Base-by-base conservation (phyloP, 2,888 invertebrate genomes). In the Euclidia mi region DNA sequence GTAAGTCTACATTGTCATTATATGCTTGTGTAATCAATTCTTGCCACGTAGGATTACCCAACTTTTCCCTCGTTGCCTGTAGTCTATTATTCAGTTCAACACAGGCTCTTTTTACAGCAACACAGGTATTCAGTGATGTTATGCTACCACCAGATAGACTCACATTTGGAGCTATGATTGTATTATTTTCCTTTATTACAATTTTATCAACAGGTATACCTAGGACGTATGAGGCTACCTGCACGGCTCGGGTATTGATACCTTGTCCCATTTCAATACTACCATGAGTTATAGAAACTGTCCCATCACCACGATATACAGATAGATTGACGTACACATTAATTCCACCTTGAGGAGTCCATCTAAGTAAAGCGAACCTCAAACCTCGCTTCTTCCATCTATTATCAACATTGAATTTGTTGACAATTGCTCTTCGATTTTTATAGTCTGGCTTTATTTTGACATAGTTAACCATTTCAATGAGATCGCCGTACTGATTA, bases 191-290 rank as follows among this genome's bases (percentile, higher is more conserved):
- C 51, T 72, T 72, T 2, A 76, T 34, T 20, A 51, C 48, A 0
- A 71, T 67, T 61, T 71, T 71, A 0, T 71, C 51, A 1, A 71
- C 35, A 31, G 72, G 48, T 20, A 71, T 64, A 0, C 61, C 56
- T 3, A 71, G 56, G 10, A 68, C 11, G 20, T 60, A 56, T 15
- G 68, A 69, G 15, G 62, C 62, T 37, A 97, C 95, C 92, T 97
- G 97, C 1, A 96, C 95, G 0, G 95, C 96, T 94, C 97, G 97
- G 0, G 97, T 97, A 64, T 97, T 96, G 44, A 97, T 94, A 3
- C 97, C 97, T 92, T 97, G 97, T 0, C 97, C 97, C 82, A 96
- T 95, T 90, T 96, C 96, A 48, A 95, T 88, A 2, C 96, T 96
- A 9, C 96, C 96, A 67, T 97, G 96, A 1, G 95, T 89, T 11